Base-by-base conservation (phyloP, 2,888 invertebrate species). In the Smittia sp. region DNA sequence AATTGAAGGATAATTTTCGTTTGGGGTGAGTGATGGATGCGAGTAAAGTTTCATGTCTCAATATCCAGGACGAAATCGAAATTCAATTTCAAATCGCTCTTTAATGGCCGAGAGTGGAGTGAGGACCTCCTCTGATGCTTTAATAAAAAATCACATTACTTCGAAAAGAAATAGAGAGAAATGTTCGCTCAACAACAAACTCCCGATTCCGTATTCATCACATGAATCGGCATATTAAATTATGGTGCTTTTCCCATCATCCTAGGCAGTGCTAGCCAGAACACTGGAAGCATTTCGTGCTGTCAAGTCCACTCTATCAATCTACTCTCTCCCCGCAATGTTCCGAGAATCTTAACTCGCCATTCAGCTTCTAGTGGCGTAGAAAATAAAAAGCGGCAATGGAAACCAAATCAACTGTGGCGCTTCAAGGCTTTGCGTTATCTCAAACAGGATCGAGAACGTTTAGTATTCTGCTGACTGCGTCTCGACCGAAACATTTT, bases 171-270 rank as follows among this genome's bases (percentile, higher is more conserved):
- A 58, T 13, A n/a, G n/a, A 46, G 58, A 18, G 1, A 20, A 58
- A 58, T 58, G 9, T 27, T 58, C 22, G 22, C 22, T 58, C 58
- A 18, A 58, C 2, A 22, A 9, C n/a, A 13, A 58, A 18, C 39
- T 52, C 11, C n/a, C 32, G 24, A 20, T 69, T 69, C 27, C 13
- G 52, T 25, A 69, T 69, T 69, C 69, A 69, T 24, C 52, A 52
- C 69, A 69, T 69, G 69, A 69, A 69, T 54, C 52, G 69, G 69
- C 54, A 69, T 69, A 69, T 54, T 69, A 54, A 69, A 69, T 69
- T 69, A 69, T 25, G 67, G 38, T 67, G 20, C 54, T 69, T 68
- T 38, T 54, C 24, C 32, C 9, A 1, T n/a, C 24, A 27, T 25
- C 24, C 27, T 25, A 27, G 25, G n/a, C 22, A 2, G 7, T 32